Base-by-base conservation (phyloP, 2,113 vertebrate genomes). In the Ammodytes marinus region DNA sequence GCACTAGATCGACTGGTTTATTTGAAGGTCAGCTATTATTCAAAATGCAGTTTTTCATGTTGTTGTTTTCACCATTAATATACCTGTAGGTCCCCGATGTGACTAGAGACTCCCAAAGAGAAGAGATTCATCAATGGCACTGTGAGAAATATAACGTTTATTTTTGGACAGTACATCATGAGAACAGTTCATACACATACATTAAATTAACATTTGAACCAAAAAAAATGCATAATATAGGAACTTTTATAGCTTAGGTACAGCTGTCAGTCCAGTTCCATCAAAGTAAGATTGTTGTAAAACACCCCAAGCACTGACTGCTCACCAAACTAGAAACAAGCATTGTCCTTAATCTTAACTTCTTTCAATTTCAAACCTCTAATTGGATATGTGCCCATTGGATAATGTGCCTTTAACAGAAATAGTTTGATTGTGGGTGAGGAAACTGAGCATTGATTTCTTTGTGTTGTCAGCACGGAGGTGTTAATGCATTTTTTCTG, bases 401-500 rank as follows among this genome's bases (percentile, higher is more conserved):
- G 77, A 60, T 84, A 55, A 72, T 84, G 39, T 35, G 35, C 40
- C 71, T 54, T 14, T 57, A 40, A 47, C 61, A 76, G 67, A 63
- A 78, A 69, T 73, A 73, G 77, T 74, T 46, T 15, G 46, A 74
- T 54, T 4, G 55, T 79, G 72, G 63, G 74, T 17, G 83, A 54
- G 42, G 53, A 64, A 83, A 60, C 40, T 46, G 61, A 4, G 7
- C 59, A 74, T 84, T 82, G 55, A 83, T 88, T 87, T 85, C 59
- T 27, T 50, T 65, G 52, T 70, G 1, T 81, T 86, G 80, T 87
- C 75, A 75, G 73, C 83, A 63, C 19, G 47, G 65, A 85, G 80
- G 69, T 86, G 83, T 73, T 50, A 83, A 88, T 86, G 79, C 68
- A 79, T 15, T 82, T 88, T 65, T 63, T 79, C 52, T 60, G 49